Conservation (phyloP, 1,140 invertebrate genomes). For the Heterodera schachtii region DNA sequence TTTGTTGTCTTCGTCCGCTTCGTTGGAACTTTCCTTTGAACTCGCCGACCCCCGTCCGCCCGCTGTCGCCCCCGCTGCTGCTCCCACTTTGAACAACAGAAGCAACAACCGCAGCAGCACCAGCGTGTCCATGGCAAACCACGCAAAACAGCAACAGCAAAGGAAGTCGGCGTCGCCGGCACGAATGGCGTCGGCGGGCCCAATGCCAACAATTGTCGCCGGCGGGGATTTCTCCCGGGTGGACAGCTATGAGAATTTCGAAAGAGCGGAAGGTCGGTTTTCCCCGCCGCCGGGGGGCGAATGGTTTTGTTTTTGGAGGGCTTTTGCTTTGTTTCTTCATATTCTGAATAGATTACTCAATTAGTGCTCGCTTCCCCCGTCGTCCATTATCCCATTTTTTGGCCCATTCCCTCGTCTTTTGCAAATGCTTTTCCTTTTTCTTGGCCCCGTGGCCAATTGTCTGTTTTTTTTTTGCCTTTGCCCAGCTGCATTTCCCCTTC, state of each 20-base stretch:
- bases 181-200: background rate
- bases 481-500: slow-evolving; percentile 1
- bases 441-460: slow-evolving; percentile 15
- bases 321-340: background rate
- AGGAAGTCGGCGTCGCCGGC: slow-evolving; percentile 33
- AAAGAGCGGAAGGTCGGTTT: slow-evolving; percentile 61
- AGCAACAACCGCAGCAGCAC: background rate
- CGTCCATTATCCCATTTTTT: background rate
- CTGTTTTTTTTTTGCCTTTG: background rate
- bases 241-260: slow-evolving; percentile 81
- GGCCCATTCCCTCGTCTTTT: background rate
- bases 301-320: background rate
- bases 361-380: background rate
- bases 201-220: slow-evolving; percentile 26
- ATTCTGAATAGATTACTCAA: background rate
- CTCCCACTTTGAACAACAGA: background rate
- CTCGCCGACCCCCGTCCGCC: background rate
- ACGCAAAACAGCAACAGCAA: slow-evolving; percentile 20
- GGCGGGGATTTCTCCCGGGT: slow-evolving; percentile 45
- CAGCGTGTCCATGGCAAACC: background rate
- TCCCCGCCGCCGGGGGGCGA: background rate
- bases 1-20: slow-evolving; percentile 73
- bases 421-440: background rate
- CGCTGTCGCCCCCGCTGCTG: background rate
- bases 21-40: slow-evolving; percentile 80